Evolutionary conservation across 2,797 vertebrate species (phyloP).

Genomic region (Moxostoma hubbsi): DNA sequence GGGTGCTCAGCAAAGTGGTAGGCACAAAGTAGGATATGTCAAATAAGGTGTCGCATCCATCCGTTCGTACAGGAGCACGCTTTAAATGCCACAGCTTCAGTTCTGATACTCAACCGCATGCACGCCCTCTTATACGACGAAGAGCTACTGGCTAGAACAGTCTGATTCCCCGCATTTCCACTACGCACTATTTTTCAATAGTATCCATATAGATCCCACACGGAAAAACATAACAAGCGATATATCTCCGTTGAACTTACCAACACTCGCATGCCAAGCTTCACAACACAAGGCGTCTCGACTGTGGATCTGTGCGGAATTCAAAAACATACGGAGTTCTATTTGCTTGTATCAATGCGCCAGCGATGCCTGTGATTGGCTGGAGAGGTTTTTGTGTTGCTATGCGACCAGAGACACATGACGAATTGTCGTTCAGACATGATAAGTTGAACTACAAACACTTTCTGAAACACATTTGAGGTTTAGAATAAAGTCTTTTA

Average conservation of each 20-base stretch:
- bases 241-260: slow-evolving; percentile 32
- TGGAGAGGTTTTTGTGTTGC: slow-evolving; percentile 72
- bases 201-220: no score
- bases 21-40: slow-evolving; percentile 44
- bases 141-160: slow-evolving; percentile 61
- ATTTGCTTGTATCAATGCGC: slow-evolving; percentile 71
- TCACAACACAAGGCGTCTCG: not conserved
- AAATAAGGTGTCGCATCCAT: slow-evolving; percentile 63
- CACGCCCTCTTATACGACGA: slow-evolving; percentile 70
- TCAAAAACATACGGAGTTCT: slow-evolving; percentile 42
- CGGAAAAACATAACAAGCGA: not conserved
- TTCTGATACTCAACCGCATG: not conserved
- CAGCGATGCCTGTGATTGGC: slow-evolving; percentile 70
- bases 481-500: no score
- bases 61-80: slow-evolving; percentile 32
- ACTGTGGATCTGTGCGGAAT: slow-evolving; percentile 8
- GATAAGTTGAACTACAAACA: no score
- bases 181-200: slow-evolving; percentile 56
- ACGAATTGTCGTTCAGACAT: slow-evolving; percentile 22
- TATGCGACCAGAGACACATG: slow-evolving; percentile 65
- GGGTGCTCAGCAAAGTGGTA: slow-evolving; percentile 54
- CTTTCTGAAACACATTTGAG: no score
- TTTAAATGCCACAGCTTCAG: not conserved
- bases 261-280: not conserved
- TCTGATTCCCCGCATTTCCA: slow-evolving; percentile 39